Conservation (phyloP, 1,140 invertebrate species). For the Macrobrachium rosenbergii region DNA sequence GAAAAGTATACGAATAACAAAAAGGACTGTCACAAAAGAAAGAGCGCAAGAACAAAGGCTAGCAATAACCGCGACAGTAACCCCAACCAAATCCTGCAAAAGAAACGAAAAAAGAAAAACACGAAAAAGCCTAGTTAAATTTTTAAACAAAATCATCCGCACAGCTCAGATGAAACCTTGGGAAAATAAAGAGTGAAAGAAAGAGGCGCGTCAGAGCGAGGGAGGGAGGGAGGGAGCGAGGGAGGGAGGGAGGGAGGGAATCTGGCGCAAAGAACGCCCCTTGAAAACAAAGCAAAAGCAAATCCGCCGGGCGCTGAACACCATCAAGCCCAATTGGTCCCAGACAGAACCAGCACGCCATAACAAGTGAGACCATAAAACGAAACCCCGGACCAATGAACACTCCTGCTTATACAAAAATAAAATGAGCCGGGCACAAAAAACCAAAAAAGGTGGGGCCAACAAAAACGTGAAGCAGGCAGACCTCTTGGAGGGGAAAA, state of each 20-base stretch:
- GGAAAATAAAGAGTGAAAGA: neutral
- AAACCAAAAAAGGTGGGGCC: too few species aligned
- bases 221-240: too few species aligned
- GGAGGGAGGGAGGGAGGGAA: too few species aligned
- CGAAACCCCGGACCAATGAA: slow-evolving; percentile 3
- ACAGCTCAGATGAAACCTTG: neutral
- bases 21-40: neutral
- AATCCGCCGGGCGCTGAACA: too few species aligned
- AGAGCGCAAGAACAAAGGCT: neutral
- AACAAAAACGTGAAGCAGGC: too few species aligned
- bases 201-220: neutral
- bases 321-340: too few species aligned
- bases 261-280: too few species aligned
- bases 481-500: neutral
- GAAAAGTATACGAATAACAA: neutral
- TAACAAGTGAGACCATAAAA: slow-evolving; percentile 15
- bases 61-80: neutral
- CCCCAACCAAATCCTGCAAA: neutral
- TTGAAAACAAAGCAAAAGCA: too few species aligned
- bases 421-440: too few species aligned
- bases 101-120: neutral
- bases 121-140: neutral
- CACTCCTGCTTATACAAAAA: slow-evolving; percentile 11
- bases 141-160: neutral
- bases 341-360: neutral